phyloP scores from a whole-genome alignment of 2,113 vertebrate species.

The Aphyosemion australe region DNA sequence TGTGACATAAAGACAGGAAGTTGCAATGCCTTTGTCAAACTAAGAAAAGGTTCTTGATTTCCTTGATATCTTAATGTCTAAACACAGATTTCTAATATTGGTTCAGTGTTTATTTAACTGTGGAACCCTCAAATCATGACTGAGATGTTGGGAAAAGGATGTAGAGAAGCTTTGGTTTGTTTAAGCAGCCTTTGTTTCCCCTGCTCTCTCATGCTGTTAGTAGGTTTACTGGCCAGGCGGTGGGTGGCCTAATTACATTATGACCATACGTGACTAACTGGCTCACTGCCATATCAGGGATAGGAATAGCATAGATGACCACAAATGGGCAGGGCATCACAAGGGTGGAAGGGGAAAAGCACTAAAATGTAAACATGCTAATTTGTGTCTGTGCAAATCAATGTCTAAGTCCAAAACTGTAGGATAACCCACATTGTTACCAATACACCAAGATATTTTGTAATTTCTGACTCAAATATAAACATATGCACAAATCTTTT shows the following conservation, averaged over 20 bases:
- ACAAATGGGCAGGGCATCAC: slow-evolving; percentile 18
- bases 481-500: background rate
- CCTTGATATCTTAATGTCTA: no score
- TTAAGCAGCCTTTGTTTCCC: slow-evolving; percentile 31
- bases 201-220: slow-evolving; percentile 46
- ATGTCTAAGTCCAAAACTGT: background rate
- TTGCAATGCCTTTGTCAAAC: no score
- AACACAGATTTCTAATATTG: no score
- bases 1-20: no score
- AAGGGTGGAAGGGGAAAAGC: background rate
- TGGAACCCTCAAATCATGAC: background rate
- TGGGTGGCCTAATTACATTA: slow-evolving; percentile 74
- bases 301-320: slow-evolving; percentile 49
- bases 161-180: slow-evolving; percentile 37
- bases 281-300: slow-evolving; percentile 54
- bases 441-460: background rate
- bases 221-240: slow-evolving; percentile 67
- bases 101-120: background rate
- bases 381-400: background rate
- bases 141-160: background rate
- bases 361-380: background rate
- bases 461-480: background rate
- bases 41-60: no score
- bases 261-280: slow-evolving; percentile 56
- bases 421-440: background rate